Evolutionary conservation across 2,113 vertebrate genomes (phyloP).

Genomic region (Bucco capensis): DNA sequence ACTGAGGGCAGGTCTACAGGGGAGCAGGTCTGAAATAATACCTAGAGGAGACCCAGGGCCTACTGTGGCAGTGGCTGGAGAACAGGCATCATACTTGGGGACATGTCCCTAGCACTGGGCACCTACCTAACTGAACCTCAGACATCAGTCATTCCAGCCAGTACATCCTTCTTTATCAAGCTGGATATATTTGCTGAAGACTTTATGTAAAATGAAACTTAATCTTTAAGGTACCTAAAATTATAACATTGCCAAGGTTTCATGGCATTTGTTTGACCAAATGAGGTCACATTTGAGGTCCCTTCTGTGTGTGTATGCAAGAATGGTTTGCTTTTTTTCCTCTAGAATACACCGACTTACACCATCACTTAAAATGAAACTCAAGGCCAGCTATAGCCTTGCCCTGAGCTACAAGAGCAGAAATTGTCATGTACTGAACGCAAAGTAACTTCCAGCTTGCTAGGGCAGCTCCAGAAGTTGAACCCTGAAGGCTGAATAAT

Average conservation of each 20-base stretch:
- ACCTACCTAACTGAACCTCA: not conserved
- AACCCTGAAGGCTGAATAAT: slow-evolving; percentile 47
- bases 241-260: not conserved
- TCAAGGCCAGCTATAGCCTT: slow-evolving; percentile 29
- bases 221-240: not conserved
- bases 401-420: slow-evolving; percentile 2
- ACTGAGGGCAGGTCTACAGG: not conserved
- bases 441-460: slow-evolving; percentile 4
- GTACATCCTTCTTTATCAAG: not conserved
- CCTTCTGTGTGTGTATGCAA: not conserved
- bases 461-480: not conserved
- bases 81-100: not conserved
- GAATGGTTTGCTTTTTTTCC: not conserved
- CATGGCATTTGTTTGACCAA: not conserved
- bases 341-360: not conserved
- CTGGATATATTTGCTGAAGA: not conserved
- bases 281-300: not conserved
- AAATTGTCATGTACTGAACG: not conserved
- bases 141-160: not conserved
- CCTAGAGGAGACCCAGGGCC: not conserved
- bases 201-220: not conserved
- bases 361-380: slow-evolving; percentile 11
- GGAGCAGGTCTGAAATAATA: accelerated
- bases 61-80: not conserved
- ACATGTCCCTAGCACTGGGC: not conserved